These are phyloP conservation scores for Campopleginae sp. DNA, from an alignment of 2,888 invertebrate species.

Conservation along the genomic window DNA sequence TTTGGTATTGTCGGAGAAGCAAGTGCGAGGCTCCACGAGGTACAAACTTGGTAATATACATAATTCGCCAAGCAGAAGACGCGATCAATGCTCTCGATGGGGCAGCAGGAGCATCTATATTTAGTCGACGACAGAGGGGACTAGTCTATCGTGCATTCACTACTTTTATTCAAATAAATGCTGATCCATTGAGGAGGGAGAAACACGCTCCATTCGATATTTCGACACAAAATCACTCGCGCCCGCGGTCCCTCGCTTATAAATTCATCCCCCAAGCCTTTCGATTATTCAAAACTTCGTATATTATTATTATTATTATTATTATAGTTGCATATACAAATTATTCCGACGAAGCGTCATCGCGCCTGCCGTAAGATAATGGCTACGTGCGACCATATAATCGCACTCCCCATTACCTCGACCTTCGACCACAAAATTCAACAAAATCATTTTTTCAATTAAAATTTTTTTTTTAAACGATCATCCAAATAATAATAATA, in stretches of 20 bases:
- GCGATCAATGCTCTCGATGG: slow-evolving; percentile 36
- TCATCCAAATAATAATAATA: no score
- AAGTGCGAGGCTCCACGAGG: slow-evolving; percentile 26
- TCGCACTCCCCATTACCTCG: no score
- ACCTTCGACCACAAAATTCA: background rate
- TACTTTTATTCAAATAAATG: slow-evolving; percentile 8
- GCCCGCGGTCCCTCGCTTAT: slow-evolving; percentile 4
- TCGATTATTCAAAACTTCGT: background rate
- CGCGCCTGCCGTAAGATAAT: slow-evolving; percentile 52
- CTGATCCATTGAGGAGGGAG: slow-evolving; percentile 28
- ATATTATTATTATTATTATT: background rate
- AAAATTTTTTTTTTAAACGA: no score
- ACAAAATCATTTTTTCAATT: no score
- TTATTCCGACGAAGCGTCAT: slow-evolving; percentile 44
- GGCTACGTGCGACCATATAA: slow-evolving; percentile 25
- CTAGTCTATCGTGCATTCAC: no score
- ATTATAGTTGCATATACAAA: background rate
- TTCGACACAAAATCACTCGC: slow-evolving; percentile 21
- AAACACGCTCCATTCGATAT: slow-evolving; percentile 4
- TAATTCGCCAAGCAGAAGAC: slow-evolving; percentile 39
- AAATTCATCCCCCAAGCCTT: background rate
- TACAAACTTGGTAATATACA: slow-evolving; percentile 23
- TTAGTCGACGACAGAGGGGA: background rate
- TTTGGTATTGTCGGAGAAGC: slow-evolving; percentile 32
- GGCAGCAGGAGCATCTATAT: background rate